Evolutionary conservation across 35 echinoderm and acorn worm genomes (phyloP), one percentile per base, ranked within the genome.

Genomic region (Lytechinus pictus): DNA sequence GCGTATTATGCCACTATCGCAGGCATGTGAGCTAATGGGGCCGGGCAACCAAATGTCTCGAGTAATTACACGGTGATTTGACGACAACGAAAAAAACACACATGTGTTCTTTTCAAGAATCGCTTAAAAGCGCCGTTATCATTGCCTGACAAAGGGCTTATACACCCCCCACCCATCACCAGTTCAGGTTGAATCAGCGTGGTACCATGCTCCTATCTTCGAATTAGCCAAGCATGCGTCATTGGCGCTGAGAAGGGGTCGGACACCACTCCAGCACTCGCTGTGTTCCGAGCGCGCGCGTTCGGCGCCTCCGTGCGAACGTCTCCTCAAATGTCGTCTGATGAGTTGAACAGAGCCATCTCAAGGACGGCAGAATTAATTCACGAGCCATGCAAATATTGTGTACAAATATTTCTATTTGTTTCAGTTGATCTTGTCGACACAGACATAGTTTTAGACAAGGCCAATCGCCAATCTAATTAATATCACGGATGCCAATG

Each of bases 31-130:
- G 27, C 88, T 90, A 90, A 90, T 90, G 52, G 88, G 88, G 29
- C 88, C 9, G 52, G 88, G 88, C 88, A 90, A 52, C 29, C 88
- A 54, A 52, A 90, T 54, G 88, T 90, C 88, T 90, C 52, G 88
- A 21, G 88, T 90, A 90, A 90, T 90, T 90, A 90, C 88, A 54
- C 88, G 88, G 29, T 54, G 88, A 90, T 90, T 90, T 52, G 88
- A 44, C 52, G 52, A 44, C 29, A 90, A 90, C 52, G 88, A 33
- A 3, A 52, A 90, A 90, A 44, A 90, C 27, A 90, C 88, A 90
- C 52, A 54, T 90, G 66, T 79, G 66, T 79, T 79, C 66, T 79
- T 79, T 79, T 79, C 66, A 79, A 79, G 66, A 79, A 79, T 79
- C 66, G 66, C 66, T 79, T 79, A 79, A 79, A 79, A 79, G 66